phyloP scores from a whole-genome alignment of 2,113 vertebrate species.

The Xiphophorus couchianus region DNA sequence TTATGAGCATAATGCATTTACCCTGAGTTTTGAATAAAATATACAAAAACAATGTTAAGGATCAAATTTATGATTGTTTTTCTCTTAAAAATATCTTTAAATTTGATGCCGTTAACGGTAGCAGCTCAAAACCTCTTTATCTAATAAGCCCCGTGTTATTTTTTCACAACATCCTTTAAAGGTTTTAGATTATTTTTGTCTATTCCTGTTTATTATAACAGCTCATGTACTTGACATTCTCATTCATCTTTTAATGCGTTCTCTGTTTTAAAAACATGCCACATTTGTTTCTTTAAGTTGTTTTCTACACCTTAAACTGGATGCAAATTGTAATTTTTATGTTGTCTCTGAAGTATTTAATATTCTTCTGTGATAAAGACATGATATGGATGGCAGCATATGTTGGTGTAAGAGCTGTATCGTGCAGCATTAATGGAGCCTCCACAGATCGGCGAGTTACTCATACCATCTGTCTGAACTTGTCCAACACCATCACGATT shows the following conservation, averaged over 20 bases:
- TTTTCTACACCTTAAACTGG: neutral
- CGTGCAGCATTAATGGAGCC: neutral
- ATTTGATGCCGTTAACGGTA: too few relatives aligned
- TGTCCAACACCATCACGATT: neutral
- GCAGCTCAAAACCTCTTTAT: too few relatives aligned
- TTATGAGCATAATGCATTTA: neutral
- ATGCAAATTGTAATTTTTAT: neutral
- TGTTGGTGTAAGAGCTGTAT: neutral
- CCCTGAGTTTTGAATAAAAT: neutral
- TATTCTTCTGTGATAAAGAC: neutral
- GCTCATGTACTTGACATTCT: neutral
- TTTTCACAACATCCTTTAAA: neutral
- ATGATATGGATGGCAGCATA: neutral
- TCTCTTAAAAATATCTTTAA: neutral
- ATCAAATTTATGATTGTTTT: neutral
- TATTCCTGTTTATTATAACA: neutral
- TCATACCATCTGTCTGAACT: neutral
- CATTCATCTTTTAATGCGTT: neutral
- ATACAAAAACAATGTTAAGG: neutral
- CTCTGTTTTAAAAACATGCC: neutral
- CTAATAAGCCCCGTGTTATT: too few relatives aligned
- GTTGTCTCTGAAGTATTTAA: neutral
- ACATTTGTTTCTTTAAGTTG: neutral
- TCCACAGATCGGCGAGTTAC: neutral
- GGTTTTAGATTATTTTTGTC: neutral